A percentile compares a stretch with the other conserved stretches of the same genome.
phyloP scores from a whole-genome alignment of 2,797 vertebrate species.

The Oreochromis mossambicus region DNA sequence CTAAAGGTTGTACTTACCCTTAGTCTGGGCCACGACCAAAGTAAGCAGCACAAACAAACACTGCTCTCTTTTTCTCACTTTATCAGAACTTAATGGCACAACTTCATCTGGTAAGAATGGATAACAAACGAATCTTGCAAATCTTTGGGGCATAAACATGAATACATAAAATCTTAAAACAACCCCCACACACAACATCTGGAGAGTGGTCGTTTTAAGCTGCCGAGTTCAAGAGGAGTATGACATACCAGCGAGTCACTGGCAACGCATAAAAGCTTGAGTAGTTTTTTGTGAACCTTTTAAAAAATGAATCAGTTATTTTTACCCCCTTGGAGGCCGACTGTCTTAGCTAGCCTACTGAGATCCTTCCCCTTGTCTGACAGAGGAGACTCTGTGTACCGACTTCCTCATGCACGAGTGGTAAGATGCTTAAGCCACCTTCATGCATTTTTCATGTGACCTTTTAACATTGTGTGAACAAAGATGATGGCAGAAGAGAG shows the following conservation, averaged over 20 bases:
- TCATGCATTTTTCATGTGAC: slow-evolving; percentile 80
- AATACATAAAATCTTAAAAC: background rate
- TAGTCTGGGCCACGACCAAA: background rate
- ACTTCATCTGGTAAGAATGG: background rate
- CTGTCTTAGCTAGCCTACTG: background rate
- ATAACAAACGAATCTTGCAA: background rate
- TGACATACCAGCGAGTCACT: background rate
- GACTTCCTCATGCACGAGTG: slow-evolving; percentile 50
- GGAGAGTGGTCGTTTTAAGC: background rate
- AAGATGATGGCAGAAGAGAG: slow-evolving; percentile 63
- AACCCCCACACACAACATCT: background rate
- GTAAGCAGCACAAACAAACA: background rate
- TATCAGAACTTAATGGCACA: background rate
- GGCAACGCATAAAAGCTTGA: background rate
- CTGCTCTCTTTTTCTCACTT: background rate
- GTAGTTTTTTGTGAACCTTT: background rate
- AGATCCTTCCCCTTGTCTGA: slow-evolving; percentile 20
- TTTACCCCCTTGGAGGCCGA: background rate
- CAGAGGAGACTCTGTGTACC: slow-evolving; percentile 16
- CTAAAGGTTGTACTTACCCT: background rate
- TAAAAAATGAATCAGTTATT: background rate
- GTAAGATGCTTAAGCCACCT: slow-evolving; percentile 53
- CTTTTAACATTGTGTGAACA: slow-evolving; percentile 74
- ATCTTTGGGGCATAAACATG: background rate
- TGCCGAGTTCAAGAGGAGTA: background rate